phyloP scores from a whole-genome alignment of 2,113 vertebrate species.

The Agelaius phoeniceus region DNA sequence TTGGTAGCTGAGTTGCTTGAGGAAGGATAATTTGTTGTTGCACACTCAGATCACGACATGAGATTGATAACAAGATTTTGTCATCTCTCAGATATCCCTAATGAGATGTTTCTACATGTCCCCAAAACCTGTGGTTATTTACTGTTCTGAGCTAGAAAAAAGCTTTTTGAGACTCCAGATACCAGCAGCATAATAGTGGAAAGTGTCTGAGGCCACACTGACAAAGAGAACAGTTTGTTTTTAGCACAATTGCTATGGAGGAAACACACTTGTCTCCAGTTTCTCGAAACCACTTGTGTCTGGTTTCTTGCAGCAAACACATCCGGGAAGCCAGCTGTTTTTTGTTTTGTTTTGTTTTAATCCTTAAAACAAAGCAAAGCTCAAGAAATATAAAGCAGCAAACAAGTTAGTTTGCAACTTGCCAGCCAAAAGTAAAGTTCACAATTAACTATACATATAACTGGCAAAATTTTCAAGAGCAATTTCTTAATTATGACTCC shows the following conservation, averaged over 20 bases:
- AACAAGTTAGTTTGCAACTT: not conserved
- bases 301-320: slow-evolving; percentile 29
- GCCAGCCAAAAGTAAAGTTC: not conserved
- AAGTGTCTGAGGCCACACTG: not conserved
- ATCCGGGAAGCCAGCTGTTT: not conserved
- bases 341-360: not conserved
- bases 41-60: not conserved
- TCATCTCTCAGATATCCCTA: not conserved
- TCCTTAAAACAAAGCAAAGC: slow-evolving; percentile 15
- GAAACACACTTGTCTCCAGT: slow-evolving; percentile 30
- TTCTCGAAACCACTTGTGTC: slow-evolving; percentile 5
- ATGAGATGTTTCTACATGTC: not conserved
- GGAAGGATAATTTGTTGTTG: not conserved
- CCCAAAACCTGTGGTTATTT: not conserved
- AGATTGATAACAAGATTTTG: not conserved
- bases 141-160: not conserved
- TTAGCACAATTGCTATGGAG: slow-evolving; percentile 7
- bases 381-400: slow-evolving; percentile 5
- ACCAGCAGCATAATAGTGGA: not conserved
- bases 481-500: not conserved
- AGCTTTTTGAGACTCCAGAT: slow-evolving; percentile 1
- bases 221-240: slow-evolving; percentile 36
- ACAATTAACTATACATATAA: not conserved
- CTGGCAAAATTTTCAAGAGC: not conserved
- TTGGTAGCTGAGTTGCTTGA: not conserved